Base-by-base conservation (phyloP, 2,888 invertebrate genomes). In the Pyrrhia umbra region DNA sequence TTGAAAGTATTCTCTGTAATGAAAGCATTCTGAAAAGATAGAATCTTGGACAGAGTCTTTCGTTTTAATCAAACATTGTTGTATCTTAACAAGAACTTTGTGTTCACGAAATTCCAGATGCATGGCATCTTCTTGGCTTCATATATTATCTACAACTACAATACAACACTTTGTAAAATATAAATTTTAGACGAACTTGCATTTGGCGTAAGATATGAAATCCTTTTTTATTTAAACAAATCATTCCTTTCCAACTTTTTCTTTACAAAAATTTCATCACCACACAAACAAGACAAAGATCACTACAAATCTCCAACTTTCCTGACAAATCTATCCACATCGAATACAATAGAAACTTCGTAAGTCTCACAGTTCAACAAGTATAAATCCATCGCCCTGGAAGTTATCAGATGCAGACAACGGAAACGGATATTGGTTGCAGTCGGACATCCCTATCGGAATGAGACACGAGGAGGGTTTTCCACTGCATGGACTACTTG, bases 371-470 rank as follows among this genome's bases (percentile, higher is more conserved):
- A 43, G 16, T 18, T 15, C 16, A 46, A 52, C 30, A 59, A 37
- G 50, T 54, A 82, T 82, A 83, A 84, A 82, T 83, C 78, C 73
- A 74, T 75, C 65, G 50, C 34, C 68, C 72, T 66, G 46, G 63
- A 74, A 70, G 68, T 64, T 73, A 79, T 76, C 75, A 65, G 63
- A 65, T 60, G 62, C 67, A 65, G 68, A 77, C 71, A 67, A 70
- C 77, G 82, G 84, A 82, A 85, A 75, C 71, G 84, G 84, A 86
- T 84, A 86, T 85, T 79, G 80, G 75, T 66, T 72, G 66, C 70
- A 77, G 57, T 68, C 81, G 77, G 78, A 81, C 61, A 56, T 77
- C 72, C 80, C 62, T 64, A 70, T 68, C 60, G 50, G 63, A 42
- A 58, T 55, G 66, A 66, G 58, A 68, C 23, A 40, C 43, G 50